These are phyloP conservation scores for Novumbra hubbsi DNA, from an alignment of 2,797 vertebrate genomes.

Conservation along the genomic window DNA sequence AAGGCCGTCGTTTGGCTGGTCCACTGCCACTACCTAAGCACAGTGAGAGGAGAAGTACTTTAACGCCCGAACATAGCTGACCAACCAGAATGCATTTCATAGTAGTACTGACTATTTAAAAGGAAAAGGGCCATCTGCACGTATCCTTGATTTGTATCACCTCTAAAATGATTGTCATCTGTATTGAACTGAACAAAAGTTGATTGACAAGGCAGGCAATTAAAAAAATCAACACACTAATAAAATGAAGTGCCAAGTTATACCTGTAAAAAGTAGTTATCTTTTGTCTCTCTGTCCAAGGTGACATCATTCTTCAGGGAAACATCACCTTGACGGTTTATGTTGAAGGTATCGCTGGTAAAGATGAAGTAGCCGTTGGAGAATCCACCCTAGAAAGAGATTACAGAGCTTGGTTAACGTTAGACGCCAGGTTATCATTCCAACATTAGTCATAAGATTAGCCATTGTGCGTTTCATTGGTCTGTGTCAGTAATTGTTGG, in stretches of 20 bases:
- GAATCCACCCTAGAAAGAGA: conserved; percentile 68
- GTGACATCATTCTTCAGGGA: conserved; percentile 60
- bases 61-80: neutral
- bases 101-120: neutral
- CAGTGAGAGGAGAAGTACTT: neutral
- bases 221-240: neutral
- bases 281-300: conserved; percentile 75
- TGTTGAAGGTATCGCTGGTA: conserved; percentile 65
- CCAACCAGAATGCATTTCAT: neutral
- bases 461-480: too few relatives aligned
- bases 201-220: neutral
- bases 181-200: too few relatives aligned
- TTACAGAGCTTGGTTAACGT: neutral
- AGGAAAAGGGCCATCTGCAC: neutral
- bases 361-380: conserved; percentile 70
- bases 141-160: neutral
- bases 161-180: too few relatives aligned
- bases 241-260: neutral
- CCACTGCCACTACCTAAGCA: conserved; percentile 74
- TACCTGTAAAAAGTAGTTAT: conserved; percentile 72
- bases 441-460: neutral
- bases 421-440: neutral
- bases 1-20: conserved; percentile 58
- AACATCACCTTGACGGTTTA: conserved; percentile 68
- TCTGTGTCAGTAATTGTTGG: neutral